These are phyloP conservation scores for Archips xylosteana DNA, from an alignment of 2,888 invertebrate species.

Conservation along the genomic window DNA sequence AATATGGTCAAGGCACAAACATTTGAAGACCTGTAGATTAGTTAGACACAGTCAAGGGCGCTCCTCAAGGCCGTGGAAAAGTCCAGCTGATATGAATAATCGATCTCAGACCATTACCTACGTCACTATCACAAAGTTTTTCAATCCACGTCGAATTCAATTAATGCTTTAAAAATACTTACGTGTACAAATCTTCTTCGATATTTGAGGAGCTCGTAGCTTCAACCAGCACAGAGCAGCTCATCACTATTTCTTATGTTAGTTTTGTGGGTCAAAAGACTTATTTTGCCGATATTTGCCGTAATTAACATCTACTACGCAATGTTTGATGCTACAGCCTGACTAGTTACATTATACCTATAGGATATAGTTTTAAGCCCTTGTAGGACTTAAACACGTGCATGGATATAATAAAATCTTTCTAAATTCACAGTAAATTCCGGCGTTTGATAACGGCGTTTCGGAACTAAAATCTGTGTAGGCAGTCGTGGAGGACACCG, in stretches of 20 bases:
- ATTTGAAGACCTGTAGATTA: constrained; percentile 23
- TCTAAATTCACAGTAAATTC: constrained; percentile 38
- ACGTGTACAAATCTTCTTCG: constrained; percentile 75
- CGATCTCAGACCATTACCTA: constrained; percentile 52
- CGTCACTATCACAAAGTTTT: constrained; percentile 34
- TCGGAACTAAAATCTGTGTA: constrained; percentile 61
- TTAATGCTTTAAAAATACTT: constrained; percentile 52
- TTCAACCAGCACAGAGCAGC: constrained; percentile 65
- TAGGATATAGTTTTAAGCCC: background rate
- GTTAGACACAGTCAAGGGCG: constrained; percentile 49
- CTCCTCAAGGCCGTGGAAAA: constrained; percentile 46
- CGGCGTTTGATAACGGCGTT: constrained; percentile 50
- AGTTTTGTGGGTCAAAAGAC: constrained; percentile 11
- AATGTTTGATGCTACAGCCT: constrained; percentile 3
- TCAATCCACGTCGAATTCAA: background rate
- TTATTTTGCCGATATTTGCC: constrained; percentile 15
- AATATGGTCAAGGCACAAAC: background rate
- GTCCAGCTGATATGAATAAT: constrained; percentile 56
- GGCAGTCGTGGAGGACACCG: constrained; percentile 47
- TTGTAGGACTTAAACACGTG: background rate
- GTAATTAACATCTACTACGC: constrained; percentile 13
- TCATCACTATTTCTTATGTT: constrained; percentile 58
- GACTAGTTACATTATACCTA: background rate
- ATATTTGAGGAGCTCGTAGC: constrained; percentile 67
- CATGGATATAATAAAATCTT: constrained; percentile 2